These are phyloP conservation scores for Aethes cnicana DNA, from an alignment of 2,888 invertebrate genomes.

Conservation along the genomic window DNA sequence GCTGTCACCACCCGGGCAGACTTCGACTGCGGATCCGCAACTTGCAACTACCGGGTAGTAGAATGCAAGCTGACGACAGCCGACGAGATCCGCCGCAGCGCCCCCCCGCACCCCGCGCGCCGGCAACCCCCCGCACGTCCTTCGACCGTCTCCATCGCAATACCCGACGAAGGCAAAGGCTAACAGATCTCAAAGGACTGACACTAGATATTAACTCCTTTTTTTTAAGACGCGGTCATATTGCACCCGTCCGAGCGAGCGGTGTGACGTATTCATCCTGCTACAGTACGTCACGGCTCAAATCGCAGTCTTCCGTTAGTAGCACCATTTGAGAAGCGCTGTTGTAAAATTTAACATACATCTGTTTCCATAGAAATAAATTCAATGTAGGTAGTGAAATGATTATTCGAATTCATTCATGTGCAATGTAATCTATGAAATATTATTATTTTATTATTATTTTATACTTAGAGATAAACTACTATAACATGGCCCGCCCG, in stretches of 20 bases:
- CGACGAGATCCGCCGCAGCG: constrained; percentile 62
- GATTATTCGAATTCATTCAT: too few relatives aligned
- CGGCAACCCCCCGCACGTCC: constrained; percentile 57
- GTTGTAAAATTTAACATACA: constrained; percentile 9
- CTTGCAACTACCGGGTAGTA: constrained; percentile 73
- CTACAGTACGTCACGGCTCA: constrained; percentile 59
- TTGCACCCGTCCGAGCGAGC: constrained; percentile 13
- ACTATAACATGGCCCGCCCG: too few relatives aligned
- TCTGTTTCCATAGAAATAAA: constrained; percentile 7
- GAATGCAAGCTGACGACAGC: constrained; percentile 76
- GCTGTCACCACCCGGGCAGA: constrained; percentile 62
- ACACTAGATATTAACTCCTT: too few relatives aligned
- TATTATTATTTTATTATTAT: too few relatives aligned
- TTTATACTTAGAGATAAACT: too few relatives aligned
- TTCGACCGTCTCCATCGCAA: constrained; percentile 82
- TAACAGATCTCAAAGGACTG: constrained; percentile 45
- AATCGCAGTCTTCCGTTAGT: constrained; percentile 69
- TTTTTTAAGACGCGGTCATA: constrained; percentile 42
- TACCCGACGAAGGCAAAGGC: constrained; percentile 82
- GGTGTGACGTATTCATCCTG: constrained; percentile 30
- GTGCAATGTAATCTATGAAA: too few relatives aligned
- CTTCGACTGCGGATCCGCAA: constrained; percentile 70
- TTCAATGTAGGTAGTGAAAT: too few relatives aligned
- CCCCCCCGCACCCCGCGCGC: constrained; percentile 43
- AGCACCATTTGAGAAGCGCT: constrained; percentile 23